phyloP scores from a whole-genome alignment of 1,140 invertebrate genomes.

The Globodera ellingtonae region DNA sequence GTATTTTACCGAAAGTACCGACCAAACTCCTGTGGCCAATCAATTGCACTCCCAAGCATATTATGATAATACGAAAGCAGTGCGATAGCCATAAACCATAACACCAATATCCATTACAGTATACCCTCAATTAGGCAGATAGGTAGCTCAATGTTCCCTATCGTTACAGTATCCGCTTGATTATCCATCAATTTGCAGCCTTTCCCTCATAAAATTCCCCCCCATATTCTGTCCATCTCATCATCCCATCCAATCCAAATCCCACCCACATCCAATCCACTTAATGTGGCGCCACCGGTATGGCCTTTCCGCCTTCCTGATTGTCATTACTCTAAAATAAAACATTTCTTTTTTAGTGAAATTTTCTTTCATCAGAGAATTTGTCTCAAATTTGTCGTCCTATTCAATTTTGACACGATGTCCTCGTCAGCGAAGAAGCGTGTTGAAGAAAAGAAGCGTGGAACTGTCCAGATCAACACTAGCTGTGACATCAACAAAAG shows the following conservation, averaged over 20 bases:
- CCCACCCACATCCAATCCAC: conserved; percentile 11
- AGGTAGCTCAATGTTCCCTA: background rate
- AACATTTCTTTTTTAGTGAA: background rate
- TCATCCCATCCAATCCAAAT: conserved; percentile 10
- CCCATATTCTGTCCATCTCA: background rate
- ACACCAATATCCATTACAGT: too few relatives aligned
- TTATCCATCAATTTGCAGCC: background rate
- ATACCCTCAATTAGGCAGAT: too few relatives aligned
- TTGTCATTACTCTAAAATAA: background rate
- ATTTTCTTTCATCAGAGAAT: conserved; percentile 13
- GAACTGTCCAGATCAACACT: conserved; percentile 29
- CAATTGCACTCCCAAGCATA: too few relatives aligned
- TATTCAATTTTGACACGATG: background rate
- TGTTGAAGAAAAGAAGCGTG: conserved; percentile 15
- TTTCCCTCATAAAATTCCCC: background rate
- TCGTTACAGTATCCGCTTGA: conserved; percentile 1
- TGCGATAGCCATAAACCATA: too few relatives aligned
- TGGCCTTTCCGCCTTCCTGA: background rate
- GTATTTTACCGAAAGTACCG: too few relatives aligned
- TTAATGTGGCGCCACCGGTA: conserved; percentile 13
- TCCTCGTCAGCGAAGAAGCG: conserved; percentile 28
- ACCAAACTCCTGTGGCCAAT: too few relatives aligned
- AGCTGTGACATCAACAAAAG: conserved; percentile 18
- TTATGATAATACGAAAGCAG: too few relatives aligned
- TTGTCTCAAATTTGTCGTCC: background rate